These are phyloP conservation scores for Rotaria socialis DNA, from an alignment of 2,888 invertebrate genomes.

Conservation along the genomic window DNA sequence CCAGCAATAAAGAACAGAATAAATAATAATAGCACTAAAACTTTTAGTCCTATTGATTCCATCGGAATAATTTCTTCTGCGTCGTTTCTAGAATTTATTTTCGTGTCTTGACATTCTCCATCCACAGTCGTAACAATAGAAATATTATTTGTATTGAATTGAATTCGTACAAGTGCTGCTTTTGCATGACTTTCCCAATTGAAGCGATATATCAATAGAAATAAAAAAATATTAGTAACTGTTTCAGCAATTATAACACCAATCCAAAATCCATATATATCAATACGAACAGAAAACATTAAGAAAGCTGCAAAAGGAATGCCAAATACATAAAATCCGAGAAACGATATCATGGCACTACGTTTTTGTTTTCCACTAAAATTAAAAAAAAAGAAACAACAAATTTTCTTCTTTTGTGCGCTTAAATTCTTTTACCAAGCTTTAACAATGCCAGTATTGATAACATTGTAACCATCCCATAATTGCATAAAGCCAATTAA, in stretches of 20 bases:
- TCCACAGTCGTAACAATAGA: neutral
- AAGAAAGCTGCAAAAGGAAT: neutral
- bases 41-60: neutral
- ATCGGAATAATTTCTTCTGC: neutral
- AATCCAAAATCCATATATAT: slow-evolving; percentile 26
- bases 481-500: neutral
- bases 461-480: neutral
- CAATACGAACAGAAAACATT: neutral
- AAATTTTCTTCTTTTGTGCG: too few species aligned
- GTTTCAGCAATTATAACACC: neutral
- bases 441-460: neutral
- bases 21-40: neutral
- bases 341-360: neutral
- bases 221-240: neutral
- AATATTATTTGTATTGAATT: neutral
- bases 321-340: neutral
- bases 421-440: neutral
- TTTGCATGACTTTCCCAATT: neutral
- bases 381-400: too few species aligned
- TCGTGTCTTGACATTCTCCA: neutral
- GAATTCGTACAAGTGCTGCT: neutral
- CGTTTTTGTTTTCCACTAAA: neutral
- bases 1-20: neutral
- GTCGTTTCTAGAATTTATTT: neutral
- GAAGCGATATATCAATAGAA: neutral